Conservation (phyloP, 2,797 vertebrate species). For the Cyprinella venusta region DNA sequence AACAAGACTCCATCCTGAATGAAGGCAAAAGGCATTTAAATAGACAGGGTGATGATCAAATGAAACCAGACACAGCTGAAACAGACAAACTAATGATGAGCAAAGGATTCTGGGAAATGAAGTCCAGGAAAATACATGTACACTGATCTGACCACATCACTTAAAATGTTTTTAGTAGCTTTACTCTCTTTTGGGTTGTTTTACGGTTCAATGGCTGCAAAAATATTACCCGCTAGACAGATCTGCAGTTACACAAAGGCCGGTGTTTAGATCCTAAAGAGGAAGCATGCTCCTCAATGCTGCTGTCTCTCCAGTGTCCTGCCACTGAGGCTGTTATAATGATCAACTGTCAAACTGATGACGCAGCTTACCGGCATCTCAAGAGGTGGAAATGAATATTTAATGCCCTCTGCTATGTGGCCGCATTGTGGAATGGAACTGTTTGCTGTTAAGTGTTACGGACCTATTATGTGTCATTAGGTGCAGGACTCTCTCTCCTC, state of each 20-base stretch:
- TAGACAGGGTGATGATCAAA: no score
- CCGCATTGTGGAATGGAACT: slow-evolving; percentile 51
- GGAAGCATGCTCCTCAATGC: slow-evolving; percentile 8
- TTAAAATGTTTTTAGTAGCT: slow-evolving; percentile 11
- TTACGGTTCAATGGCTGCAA: slow-evolving; percentile 2
- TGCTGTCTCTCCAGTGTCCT: slow-evolving; percentile 47
- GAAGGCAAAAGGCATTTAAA: no score
- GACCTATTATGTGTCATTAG: slow-evolving; percentile 59
- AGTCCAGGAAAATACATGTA: no score
- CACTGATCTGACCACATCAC: background rate
- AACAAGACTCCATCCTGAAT: no score
- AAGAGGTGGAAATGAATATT: slow-evolving; percentile 60
- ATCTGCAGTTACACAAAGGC: background rate
- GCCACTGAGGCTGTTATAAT: slow-evolving; percentile 53
- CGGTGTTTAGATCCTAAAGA: background rate
- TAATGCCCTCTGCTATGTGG: slow-evolving; percentile 56
- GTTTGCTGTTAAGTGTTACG: slow-evolving; percentile 54
- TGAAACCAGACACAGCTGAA: no score
- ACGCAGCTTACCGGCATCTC: slow-evolving; percentile 61
- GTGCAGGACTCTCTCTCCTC: slow-evolving; percentile 40
- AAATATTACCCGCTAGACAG: slow-evolving; percentile 25
- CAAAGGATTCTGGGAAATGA: no score
- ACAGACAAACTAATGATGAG: no score
- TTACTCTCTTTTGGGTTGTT: slow-evolving; percentile 19
- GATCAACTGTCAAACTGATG: slow-evolving; percentile 55